Evolutionary conservation across 2,888 invertebrate species (phyloP), one percentile per base, ranked within the genome.

Genomic region (Cataglyphis cursor): DNA sequence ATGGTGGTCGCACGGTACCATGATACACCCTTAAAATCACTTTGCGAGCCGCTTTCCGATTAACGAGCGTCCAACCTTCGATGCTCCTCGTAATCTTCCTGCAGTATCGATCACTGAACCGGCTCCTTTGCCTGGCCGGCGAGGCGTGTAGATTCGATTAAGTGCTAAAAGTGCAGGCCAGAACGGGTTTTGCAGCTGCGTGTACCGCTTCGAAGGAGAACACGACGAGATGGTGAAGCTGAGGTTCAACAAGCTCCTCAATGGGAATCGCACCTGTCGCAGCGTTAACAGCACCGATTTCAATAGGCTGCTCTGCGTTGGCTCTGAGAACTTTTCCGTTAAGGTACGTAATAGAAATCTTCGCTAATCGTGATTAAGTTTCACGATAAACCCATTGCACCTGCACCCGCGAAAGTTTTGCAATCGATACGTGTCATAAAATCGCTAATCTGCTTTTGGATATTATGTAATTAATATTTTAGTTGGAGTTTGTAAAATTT

Each of bases 121-220:
- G 84, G 41, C 41, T 84, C 85, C 88, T 89, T 89, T 89, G 85
- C 85, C 83, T 76, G 83, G 70, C 81, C 84, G 88, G 65, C 74
- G 68, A 84, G 73, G 84, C 89, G 83, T 90, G 85, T 80, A 90
- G 64, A 89, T 88, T 85, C 90, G 86, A 90, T 90, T 85, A 86
- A 87, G 83, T 80, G 61, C 72, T 83, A 83, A 86, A 88, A 89
- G 90, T 90, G 89, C 86, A 90, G 85, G 62, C 83, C 62, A 64
- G 75, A 87, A 88, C 82, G 89, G 86, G 85, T 91, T 86, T 92
- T 91, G 72, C 96, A 97, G 97, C 92, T 99, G 99, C 95, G 96
- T 97, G 65, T 98, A 98, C 95, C 97, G 98, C 66, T 98, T 98
- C 93, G 98, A 98, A 95, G 98, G 97, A 0, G 97, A 97, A 92